Evolutionary conservation across 1,140 invertebrate species (phyloP).

Genomic region (Pseudomyrmex dendroicus): DNA sequence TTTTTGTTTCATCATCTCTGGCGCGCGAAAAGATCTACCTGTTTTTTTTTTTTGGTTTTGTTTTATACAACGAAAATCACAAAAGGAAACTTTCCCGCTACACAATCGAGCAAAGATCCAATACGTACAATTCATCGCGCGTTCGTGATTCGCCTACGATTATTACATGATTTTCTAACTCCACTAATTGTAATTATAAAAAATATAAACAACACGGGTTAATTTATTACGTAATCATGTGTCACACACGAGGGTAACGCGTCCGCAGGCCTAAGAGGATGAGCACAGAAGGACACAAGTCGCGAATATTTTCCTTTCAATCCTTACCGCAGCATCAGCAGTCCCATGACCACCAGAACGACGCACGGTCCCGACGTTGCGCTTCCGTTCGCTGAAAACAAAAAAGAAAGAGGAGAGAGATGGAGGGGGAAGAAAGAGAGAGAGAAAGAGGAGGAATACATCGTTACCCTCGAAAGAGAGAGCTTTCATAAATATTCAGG

Average conservation of each 20-base stretch:
- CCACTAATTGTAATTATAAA: constrained; percentile 76
- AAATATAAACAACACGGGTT: constrained; percentile 76
- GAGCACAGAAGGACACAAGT: constrained; percentile 50
- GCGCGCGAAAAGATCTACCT: too few species aligned
- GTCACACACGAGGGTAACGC: background rate
- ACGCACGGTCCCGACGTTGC: constrained; percentile 49
- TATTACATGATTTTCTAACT: constrained; percentile 60
- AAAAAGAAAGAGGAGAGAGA: background rate
- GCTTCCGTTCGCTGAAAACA: constrained; percentile 68
- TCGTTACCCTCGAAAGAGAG: background rate
- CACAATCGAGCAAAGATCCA: constrained; percentile 8
- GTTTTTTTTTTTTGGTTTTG: too few species aligned
- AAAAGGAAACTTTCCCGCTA: background rate
- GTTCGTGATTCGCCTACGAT: constrained; percentile 41
- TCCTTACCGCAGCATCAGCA: constrained; percentile 68
- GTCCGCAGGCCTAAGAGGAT: constrained; percentile 53
- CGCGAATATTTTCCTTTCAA: background rate
- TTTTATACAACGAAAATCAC: too few species aligned
- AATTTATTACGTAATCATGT: constrained; percentile 68
- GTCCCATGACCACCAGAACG: constrained; percentile 53
- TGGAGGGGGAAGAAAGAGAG: background rate
- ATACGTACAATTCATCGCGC: constrained; percentile 25
- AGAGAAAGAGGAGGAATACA: background rate
- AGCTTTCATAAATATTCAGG: constrained; percentile 48
- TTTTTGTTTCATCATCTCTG: too few species aligned